Conservation (phyloP, 2,888 invertebrate species). For the Nezara viridula region DNA sequence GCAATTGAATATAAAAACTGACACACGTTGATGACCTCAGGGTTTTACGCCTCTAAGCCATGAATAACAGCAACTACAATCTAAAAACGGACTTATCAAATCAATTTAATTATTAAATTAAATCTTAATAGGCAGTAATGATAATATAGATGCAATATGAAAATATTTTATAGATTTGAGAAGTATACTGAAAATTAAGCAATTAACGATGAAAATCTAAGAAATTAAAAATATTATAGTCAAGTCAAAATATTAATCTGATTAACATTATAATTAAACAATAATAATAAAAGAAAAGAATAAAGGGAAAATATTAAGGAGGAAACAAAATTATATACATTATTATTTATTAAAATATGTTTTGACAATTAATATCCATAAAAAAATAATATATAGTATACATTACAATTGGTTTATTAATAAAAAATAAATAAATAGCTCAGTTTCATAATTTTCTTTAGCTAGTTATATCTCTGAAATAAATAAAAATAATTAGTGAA, state of each 20-base stretch:
- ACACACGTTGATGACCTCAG: no score
- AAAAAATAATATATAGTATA: not conserved
- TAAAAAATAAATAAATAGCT: not conserved
- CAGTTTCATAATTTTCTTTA: not conserved
- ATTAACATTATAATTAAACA: not conserved
- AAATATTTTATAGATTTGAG: no score
- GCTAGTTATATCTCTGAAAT: not conserved
- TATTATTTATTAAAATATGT: slow-evolving; percentile 22
- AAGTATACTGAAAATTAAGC: not conserved
- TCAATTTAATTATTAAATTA: no score
- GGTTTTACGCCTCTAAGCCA: no score
- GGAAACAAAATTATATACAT: not conserved
- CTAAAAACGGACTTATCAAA: no score
- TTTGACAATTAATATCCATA: not conserved
- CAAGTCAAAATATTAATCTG: no score
- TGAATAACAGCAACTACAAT: no score
- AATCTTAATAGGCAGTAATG: no score
- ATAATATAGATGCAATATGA: no score
- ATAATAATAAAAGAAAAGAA: not conserved
- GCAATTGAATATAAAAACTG: no score
- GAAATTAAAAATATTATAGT: not conserved
- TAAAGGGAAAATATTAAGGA: not conserved
- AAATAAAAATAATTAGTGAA: not conserved
- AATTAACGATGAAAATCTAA: not conserved
- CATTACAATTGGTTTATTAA: not conserved